Evolutionary conservation across 2,113 vertebrate species (phyloP), one percentile per base, ranked within the genome.

Genomic region (Glareola pratincola): DNA sequence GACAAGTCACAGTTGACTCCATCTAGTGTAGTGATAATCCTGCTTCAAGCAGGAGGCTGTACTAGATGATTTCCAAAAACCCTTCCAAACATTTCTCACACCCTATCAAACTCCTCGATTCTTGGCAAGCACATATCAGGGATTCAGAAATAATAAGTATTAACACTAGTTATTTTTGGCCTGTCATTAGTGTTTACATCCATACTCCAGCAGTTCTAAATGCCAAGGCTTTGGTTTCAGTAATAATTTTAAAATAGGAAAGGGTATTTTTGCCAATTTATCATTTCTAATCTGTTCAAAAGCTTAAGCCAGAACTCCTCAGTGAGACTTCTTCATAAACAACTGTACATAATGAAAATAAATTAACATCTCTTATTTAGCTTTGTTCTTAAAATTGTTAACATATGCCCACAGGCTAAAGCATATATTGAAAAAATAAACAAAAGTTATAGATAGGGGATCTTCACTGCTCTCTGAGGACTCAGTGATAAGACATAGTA

Each of bases 281-380:
- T 95, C 34, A 81, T 92, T 96, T 91, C 68, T 92, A 78, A 93
- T 95, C 64, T 92, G 67, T 86, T 92, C 64, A 88, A 88, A 88
- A 92, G 56, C 76, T 87, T 64, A 91, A 94, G 80, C 54, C 83
- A 95, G 56, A 84, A 92, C 66, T 77, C 85, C 94, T 95, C 90
- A 95, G 67, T 77, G 26, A 94, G 62, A 64, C 71, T 78, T 71
- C 81, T 85, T 94, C 62, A 27, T 77, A 94, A 95, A 59, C 80
- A 92, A 92, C 53, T 29, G 60, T 9, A 79, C 43, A n/a, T 81
- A 96, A 94, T 78, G 56, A 89, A 94, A 96, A 94, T 72, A 95
- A 96, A 95, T 90, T 93, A 92, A 67, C 76, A 92, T 89, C 83
- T 94, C 93, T 95, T 96, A 95, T 95, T 89, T 77, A 84, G 57